Conservation (phyloP, 2,797 vertebrate species). For the Hippopotamyrus pictus region DNA sequence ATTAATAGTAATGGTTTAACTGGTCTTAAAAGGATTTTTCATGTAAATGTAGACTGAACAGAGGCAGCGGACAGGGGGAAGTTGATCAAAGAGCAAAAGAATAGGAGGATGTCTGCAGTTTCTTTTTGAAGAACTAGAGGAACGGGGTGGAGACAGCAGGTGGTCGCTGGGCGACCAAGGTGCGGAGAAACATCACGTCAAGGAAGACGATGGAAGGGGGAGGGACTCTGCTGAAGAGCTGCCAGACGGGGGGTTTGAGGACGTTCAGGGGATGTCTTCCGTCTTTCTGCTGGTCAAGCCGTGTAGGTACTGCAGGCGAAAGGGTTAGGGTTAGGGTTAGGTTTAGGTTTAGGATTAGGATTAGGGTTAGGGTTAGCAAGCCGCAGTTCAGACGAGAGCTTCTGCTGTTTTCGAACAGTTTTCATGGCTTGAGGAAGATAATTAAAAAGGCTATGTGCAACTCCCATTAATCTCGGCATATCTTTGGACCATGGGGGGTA, state of each 20-base stretch:
- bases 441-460: background rate
- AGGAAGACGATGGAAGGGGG: background rate
- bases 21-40: background rate
- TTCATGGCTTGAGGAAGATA: background rate
- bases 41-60: background rate
- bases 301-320: background rate
- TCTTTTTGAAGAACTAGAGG: background rate
- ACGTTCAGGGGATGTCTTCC: background rate
- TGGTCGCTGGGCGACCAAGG: background rate
- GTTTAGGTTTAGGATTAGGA: too few relatives aligned
- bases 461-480: background rate
- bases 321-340: too few relatives aligned
- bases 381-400: background rate
- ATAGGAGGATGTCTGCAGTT: background rate
- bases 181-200: background rate
- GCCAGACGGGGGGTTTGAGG: background rate
- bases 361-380: too few relatives aligned
- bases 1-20: background rate
- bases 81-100: background rate
- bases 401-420: background rate
- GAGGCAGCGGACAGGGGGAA: background rate
- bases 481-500: background rate
- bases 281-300: background rate
- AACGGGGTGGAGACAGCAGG: background rate
- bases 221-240: background rate